Conservation (phyloP, 2,113 vertebrate genomes). For the Pollimyrus isidori region DNA sequence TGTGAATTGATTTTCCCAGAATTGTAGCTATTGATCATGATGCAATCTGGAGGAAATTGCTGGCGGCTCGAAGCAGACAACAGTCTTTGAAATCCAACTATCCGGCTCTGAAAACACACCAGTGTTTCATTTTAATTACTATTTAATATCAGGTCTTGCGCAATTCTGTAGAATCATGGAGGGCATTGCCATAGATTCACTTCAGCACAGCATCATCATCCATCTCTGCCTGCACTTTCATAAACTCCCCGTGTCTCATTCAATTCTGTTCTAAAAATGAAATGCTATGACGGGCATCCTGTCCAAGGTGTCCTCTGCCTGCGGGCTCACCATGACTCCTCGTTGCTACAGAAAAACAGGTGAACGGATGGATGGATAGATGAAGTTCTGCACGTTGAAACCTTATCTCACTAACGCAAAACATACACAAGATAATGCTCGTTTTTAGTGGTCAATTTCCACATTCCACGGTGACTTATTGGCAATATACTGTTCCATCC, state of each 20-base stretch:
- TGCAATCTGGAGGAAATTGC: slow-evolving; percentile 14
- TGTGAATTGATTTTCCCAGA: not conserved
- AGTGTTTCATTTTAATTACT: not conserved
- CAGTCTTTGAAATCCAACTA: not conserved
- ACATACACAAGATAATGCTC: not conserved
- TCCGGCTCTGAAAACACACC: not conserved
- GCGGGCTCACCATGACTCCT: not conserved
- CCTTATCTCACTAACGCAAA: not conserved
- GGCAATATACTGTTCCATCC: not conserved
- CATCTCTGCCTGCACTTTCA: not conserved
- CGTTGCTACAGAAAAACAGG: not conserved
- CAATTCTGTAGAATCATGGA: not conserved
- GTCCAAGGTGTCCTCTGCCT: not conserved
- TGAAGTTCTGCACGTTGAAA: not conserved
- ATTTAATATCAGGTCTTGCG: not conserved
- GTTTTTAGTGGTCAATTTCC: not conserved
- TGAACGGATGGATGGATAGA: not conserved
- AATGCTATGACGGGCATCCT: not conserved
- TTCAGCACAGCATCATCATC: not conserved
- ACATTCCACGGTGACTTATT: not conserved
- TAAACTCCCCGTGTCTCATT: slow-evolving; percentile 1
- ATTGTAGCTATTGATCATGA: slow-evolving; percentile 5
- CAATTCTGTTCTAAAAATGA: not conserved
- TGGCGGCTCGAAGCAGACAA: not conserved
- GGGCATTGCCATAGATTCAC: no score